Evolutionary conservation across 2,888 invertebrate genomes (phyloP).

Genomic region (Phasia obesa): DNA sequence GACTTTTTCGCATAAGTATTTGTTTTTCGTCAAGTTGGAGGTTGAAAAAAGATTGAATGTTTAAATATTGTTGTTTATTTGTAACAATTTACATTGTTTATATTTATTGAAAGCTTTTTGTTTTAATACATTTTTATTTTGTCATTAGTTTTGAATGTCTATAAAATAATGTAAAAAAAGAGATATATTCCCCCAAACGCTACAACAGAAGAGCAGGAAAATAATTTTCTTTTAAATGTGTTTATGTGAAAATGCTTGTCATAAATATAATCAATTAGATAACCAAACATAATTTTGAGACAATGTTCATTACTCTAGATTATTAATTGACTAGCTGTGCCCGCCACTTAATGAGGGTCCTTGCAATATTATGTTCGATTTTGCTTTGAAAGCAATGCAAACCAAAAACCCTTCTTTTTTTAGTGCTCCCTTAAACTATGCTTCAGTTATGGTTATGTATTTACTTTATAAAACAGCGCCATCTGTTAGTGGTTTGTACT

Average conservation of each 20-base stretch:
- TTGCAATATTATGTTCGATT: too few species aligned
- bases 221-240: slow-evolving; percentile 54
- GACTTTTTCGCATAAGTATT: slow-evolving; percentile 19
- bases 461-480: too few species aligned
- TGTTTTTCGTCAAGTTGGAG: slow-evolving; percentile 61
- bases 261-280: not conserved
- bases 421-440: too few species aligned
- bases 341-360: too few species aligned
- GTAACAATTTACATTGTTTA: slow-evolving; percentile 59
- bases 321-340: not conserved
- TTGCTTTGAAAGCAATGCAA: too few species aligned
- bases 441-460: too few species aligned
- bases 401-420: too few species aligned
- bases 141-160: slow-evolving; percentile 38
- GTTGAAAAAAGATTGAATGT: slow-evolving; percentile 47
- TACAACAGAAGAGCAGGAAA: slow-evolving; percentile 11
- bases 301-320: not conserved
- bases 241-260: not conserved
- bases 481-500: too few species aligned
- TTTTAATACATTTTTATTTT: slow-evolving; percentile 51
- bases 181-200: slow-evolving; percentile 29
- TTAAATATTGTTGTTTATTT: slow-evolving; percentile 52
- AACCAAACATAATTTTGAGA: not conserved
- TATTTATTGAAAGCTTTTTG: slow-evolving; percentile 51
- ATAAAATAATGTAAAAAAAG: slow-evolving; percentile 30